Evolutionary conservation across 2,797 vertebrate species (phyloP), one percentile per base, ranked within the genome.

Genomic region (Jordanella pulchra): DNA sequence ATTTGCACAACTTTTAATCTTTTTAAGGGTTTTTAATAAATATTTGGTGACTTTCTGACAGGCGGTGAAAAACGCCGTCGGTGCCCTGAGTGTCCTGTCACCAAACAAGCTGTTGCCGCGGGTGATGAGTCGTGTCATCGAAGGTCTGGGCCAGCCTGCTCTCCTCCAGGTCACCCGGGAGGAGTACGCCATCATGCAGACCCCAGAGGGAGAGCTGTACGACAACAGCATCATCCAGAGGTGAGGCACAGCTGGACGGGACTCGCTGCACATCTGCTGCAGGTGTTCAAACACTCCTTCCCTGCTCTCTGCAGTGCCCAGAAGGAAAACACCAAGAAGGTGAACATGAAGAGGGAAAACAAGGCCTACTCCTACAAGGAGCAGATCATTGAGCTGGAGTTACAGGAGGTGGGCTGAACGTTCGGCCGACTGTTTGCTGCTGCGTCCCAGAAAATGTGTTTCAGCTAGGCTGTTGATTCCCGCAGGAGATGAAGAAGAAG

Each of bases 341-440:
- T 93, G 77, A 99, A 99, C 90, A 96, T 99, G 94, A 99, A 98
- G 89, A 93, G 98, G 65, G 98, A 99, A 90, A 99, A 99, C 87
- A 99, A 99, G 79, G 97, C 97, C 14, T 99, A 99, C 66, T 98
- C 97, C 61, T 99, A 97, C 84, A 99, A 99, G 92, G 98, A 99
- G 3, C 98, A 99, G 92, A 99, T 99, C 84, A 98, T 99, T 47
- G 98, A 99, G 86, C 90, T 98, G 88, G 98, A 99, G 89, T 92
- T 99, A 78, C 97, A 99, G 85, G 97, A 99, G 96, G 98, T 99
- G 78, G 45, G n/a, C 7, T 74, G 6, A 66, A 65, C 11, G 14
- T 1, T 10, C n/a, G 23, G 21, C 2, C 35, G 6, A 44, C 21
- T n/a, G 54, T 27, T 51, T 1, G 13, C 44, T 21, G 12, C 27